A percentile compares a stretch with the other conserved stretches of the same genome.
Evolutionary conservation across 2,113 vertebrate species (phyloP).

Genomic region (Tupaia tana): DNA sequence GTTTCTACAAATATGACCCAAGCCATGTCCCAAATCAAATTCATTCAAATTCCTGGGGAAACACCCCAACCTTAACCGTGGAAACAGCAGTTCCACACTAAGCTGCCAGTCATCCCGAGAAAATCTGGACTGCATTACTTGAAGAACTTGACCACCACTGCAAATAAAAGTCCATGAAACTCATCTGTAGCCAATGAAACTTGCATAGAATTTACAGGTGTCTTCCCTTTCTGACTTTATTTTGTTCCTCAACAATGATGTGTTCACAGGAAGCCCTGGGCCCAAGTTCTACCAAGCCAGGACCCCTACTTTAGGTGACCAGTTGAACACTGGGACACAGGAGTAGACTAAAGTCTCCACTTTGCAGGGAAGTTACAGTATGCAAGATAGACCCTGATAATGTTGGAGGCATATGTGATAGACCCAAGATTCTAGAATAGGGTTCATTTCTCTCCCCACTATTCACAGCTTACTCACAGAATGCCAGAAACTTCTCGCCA

Average conservation of each 20-base stretch:
- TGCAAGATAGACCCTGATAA: background rate
- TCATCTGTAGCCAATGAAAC: no score
- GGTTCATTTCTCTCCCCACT: background rate
- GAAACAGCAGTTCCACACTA: background rate
- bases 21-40: background rate
- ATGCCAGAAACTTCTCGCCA: background rate
- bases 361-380: background rate
- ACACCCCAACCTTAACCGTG: background rate
- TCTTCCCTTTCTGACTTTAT: background rate
- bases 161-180: no score
- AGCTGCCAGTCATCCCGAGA: background rate
- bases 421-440: background rate
- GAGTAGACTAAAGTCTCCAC: background rate
- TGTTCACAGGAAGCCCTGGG: background rate
- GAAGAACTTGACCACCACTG: background rate
- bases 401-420: background rate
- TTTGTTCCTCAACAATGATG: background rate
- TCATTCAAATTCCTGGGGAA: no score
- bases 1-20: background rate
- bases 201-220: fast-evolving
- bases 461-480: constrained; percentile 4
- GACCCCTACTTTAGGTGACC: background rate
- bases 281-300: background rate
- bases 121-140: no score
- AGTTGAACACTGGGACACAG: background rate